Percentiles rank a stretch among this genome's conserved stretches.
These are phyloP conservation scores for Neogobius melanostomus DNA, from an alignment of 2,113 vertebrate genomes.

Conservation along the genomic window DNA sequence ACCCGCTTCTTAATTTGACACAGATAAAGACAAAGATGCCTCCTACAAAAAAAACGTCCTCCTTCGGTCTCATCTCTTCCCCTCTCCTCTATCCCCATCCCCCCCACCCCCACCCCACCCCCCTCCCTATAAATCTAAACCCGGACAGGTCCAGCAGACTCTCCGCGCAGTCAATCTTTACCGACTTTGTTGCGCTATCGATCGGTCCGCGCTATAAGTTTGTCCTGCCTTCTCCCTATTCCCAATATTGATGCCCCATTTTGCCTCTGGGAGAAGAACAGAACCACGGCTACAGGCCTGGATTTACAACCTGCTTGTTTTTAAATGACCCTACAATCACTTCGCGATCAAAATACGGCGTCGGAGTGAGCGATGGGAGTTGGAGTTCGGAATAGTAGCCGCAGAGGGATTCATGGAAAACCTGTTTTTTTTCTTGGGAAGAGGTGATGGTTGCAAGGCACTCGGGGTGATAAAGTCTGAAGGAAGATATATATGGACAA, in stretches of 20 bases:
- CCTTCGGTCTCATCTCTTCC: not conserved
- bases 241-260: slow-evolving; percentile 54
- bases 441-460: slow-evolving; percentile 31
- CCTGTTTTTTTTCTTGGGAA: slow-evolving; percentile 12
- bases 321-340: slow-evolving; percentile 60
- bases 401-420: not conserved
- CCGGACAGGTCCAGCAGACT: slow-evolving; percentile 60
- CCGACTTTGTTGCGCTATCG: slow-evolving; percentile 70
- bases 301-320: slow-evolving; percentile 58
- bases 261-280: slow-evolving; percentile 47
- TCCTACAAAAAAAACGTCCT: slow-evolving; percentile 15
- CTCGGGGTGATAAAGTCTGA: slow-evolving; percentile 48
- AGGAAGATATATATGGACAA: slow-evolving; percentile 30
- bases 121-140: slow-evolving; percentile 58
- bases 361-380: slow-evolving; percentile 32
- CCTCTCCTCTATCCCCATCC: slow-evolving; percentile 14
- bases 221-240: slow-evolving; percentile 53
- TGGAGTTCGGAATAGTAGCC: slow-evolving; percentile 15
- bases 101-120: slow-evolving; percentile 17
- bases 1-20: not conserved
- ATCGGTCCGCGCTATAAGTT: slow-evolving; percentile 64
- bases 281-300: slow-evolving; percentile 35
- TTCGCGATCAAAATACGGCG: slow-evolving; percentile 42
- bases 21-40: slow-evolving; percentile 10
- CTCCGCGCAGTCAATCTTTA: slow-evolving; percentile 67